Percentiles rank a stretch among this genome's conserved stretches.
These are phyloP conservation scores for Lasioglossum vierecki DNA, from an alignment of 2,888 invertebrate species.

Conservation along the genomic window DNA sequence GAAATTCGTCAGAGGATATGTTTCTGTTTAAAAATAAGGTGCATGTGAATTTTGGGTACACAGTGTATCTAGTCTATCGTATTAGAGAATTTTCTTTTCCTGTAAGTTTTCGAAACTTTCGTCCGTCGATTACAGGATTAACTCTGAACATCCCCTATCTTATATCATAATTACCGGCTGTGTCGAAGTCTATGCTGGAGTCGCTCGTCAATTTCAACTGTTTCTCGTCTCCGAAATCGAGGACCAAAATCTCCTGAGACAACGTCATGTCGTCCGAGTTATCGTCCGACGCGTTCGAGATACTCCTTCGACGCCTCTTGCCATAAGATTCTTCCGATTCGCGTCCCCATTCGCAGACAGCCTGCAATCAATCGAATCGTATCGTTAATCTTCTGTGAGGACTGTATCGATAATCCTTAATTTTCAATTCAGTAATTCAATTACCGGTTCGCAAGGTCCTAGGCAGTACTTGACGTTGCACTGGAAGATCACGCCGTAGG, in stretches of 20 bases:
- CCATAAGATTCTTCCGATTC: constrained; percentile 96
- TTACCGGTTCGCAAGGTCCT: constrained; percentile 96
- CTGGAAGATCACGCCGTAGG: constrained; percentile 98
- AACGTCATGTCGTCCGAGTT: constrained; percentile 95
- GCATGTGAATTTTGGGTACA: too few relatives aligned
- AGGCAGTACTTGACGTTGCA: constrained; percentile 98
- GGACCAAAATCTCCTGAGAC: constrained; percentile 96
- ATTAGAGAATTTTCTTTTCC: not conserved
- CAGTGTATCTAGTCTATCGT: not conserved
- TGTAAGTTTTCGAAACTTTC: not conserved
- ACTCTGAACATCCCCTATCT: not conserved
- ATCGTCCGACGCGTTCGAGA: constrained; percentile 87
- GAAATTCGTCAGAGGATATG: too few relatives aligned
- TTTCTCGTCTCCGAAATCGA: constrained; percentile 96
- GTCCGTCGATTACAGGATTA: not conserved
- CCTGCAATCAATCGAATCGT: constrained; percentile 84
- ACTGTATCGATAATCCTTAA: not conserved
- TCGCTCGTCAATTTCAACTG: constrained; percentile 90
- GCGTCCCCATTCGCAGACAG: constrained; percentile 95
- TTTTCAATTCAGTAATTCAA: too few relatives aligned
- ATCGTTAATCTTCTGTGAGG: not conserved
- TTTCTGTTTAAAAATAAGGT: too few relatives aligned
- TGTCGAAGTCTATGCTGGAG: constrained; percentile 86
- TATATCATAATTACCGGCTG: constrained; percentile 80
- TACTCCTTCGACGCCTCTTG: constrained; percentile 91